phyloP scores from a whole-genome alignment of 2,797 vertebrate species.

The Champsocephalus gunnari region DNA sequence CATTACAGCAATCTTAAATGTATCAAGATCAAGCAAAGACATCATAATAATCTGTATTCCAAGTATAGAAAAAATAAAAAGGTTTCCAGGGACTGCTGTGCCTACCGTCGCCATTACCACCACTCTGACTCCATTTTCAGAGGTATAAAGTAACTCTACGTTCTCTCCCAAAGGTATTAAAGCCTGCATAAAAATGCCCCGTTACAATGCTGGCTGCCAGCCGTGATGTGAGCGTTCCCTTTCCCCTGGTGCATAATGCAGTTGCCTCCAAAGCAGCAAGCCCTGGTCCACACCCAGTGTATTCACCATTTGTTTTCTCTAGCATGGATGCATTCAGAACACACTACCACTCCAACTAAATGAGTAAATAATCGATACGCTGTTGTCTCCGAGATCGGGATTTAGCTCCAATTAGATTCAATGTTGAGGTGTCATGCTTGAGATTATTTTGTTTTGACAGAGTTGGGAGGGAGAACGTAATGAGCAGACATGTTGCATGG shows the following conservation, averaged over 20 bases:
- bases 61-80: slow-evolving; percentile 27
- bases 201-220: slow-evolving; percentile 56
- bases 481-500: slow-evolving; percentile 55
- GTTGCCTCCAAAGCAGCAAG: slow-evolving; percentile 59
- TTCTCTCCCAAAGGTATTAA: slow-evolving; percentile 59
- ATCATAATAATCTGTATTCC: slow-evolving; percentile 32
- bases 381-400: slow-evolving; percentile 52
- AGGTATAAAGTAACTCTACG: slow-evolving; percentile 54
- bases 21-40: slow-evolving; percentile 30
- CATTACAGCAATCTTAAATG: slow-evolving; percentile 39
- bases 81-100: slow-evolving; percentile 52
- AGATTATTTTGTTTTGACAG: slow-evolving; percentile 71
- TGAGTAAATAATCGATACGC: slow-evolving; percentile 67
- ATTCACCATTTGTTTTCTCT: slow-evolving; percentile 74
- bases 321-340: slow-evolving; percentile 68
- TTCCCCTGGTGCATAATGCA: slow-evolving; percentile 41
- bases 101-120: slow-evolving; percentile 29
- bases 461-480: slow-evolving; percentile 46
- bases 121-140: slow-evolving; percentile 57
- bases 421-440: slow-evolving; percentile 72
- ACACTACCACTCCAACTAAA: slow-evolving; percentile 40
- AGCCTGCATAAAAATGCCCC: slow-evolving; percentile 58
- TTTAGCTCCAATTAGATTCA: slow-evolving; percentile 73
- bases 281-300: slow-evolving; percentile 53
- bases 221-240: slow-evolving; percentile 54